Evolutionary conservation across 2,888 invertebrate genomes (phyloP).

Genomic region (Limnephilus lunatus): DNA sequence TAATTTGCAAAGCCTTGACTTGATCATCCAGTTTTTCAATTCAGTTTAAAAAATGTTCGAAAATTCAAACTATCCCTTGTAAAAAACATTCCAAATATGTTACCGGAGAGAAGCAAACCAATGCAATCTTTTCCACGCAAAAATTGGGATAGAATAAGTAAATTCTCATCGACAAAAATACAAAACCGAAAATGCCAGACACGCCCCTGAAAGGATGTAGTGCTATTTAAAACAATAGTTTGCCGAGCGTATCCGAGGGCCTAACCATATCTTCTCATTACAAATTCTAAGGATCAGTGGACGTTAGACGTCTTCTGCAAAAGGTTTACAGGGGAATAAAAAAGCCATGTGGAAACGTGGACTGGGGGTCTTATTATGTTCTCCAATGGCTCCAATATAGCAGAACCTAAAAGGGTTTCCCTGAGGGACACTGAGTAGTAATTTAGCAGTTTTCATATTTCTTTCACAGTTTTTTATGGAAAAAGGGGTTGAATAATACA

Average conservation of each 20-base stretch:
- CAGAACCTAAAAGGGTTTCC: slow-evolving; percentile 9
- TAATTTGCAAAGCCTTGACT: too few species aligned
- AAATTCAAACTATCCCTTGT: too few species aligned
- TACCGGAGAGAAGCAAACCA: too few species aligned
- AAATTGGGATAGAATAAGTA: too few species aligned
- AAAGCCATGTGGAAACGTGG: slow-evolving; percentile 28
- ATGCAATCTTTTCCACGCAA: too few species aligned
- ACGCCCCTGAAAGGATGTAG: background rate
- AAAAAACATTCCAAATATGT: too few species aligned
- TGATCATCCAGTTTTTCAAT: too few species aligned
- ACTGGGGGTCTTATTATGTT: slow-evolving; percentile 27
- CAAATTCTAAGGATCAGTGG: slow-evolving; percentile 21
- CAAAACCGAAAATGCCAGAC: background rate
- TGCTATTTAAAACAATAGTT: background rate
- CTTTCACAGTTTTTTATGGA: background rate
- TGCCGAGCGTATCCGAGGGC: background rate
- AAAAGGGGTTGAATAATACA: background rate
- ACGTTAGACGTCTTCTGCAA: slow-evolving; percentile 2
- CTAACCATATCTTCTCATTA: slow-evolving; percentile 17
- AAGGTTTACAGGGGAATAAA: slow-evolving; percentile 41
- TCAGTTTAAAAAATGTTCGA: too few species aligned
- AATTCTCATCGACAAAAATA: background rate
- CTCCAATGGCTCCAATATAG: slow-evolving; percentile 9
- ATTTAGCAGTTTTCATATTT: slow-evolving; percentile 7
- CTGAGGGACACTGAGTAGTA: slow-evolving; percentile 1